phyloP scores from a whole-genome alignment of 2,888 invertebrate genomes.

The Eurytoma adleriae region DNA sequence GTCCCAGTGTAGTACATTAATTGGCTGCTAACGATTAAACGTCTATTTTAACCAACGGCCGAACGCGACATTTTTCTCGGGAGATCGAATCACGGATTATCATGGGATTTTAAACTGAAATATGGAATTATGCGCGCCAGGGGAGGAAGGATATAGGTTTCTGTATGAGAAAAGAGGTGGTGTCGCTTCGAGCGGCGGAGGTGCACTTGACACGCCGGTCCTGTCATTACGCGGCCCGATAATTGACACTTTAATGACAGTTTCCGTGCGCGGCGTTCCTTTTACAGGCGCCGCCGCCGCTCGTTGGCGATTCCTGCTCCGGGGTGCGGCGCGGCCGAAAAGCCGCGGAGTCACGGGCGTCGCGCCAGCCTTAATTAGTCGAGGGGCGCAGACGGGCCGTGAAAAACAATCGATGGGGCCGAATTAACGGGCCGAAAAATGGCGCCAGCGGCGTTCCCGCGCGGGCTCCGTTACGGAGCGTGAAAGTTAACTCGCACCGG shows the following conservation, averaged over 20 bases:
- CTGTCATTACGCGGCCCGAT: slow-evolving; percentile 53
- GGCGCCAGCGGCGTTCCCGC: slow-evolving; percentile 15
- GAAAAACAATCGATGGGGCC: slow-evolving; percentile 52
- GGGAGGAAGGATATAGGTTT: background rate
- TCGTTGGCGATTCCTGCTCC: slow-evolving; percentile 48
- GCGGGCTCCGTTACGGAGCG: background rate
- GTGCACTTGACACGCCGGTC: slow-evolving; percentile 14
- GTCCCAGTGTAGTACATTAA: too few relatives aligned
- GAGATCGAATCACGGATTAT: too few relatives aligned
- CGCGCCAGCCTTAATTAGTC: slow-evolving; percentile 40
- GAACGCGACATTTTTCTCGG: too few relatives aligned
- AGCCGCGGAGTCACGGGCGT: background rate
- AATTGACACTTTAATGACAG: slow-evolving; percentile 70
- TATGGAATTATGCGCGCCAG: too few relatives aligned
- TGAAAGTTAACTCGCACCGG: too few relatives aligned
- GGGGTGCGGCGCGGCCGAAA: background rate
- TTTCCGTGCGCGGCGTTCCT: slow-evolving; percentile 51
- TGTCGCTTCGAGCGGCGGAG: slow-evolving; percentile 7
- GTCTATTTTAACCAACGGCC: too few relatives aligned
- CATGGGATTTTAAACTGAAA: too few relatives aligned
- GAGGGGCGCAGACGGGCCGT: slow-evolving; percentile 1
- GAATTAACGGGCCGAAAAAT: slow-evolving; percentile 50
- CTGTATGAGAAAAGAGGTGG: background rate
- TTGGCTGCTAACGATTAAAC: too few relatives aligned
- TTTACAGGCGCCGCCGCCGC: slow-evolving; percentile 14